Evolutionary conservation across 2,797 vertebrate species (phyloP).

Genomic region (Enteromius thamalakanensis): DNA sequence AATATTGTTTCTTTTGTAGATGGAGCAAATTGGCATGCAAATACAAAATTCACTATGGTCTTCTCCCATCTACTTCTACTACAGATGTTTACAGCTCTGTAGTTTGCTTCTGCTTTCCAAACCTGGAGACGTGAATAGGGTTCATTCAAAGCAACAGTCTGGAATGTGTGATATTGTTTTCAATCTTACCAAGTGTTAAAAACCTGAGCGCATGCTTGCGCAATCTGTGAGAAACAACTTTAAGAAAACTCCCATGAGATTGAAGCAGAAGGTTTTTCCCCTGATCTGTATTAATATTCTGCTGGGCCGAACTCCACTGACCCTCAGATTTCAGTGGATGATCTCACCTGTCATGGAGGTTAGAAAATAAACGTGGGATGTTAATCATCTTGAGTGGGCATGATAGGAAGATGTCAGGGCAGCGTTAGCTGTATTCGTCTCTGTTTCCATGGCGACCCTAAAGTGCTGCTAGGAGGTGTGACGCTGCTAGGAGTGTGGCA

Average conservation of each 20-base stretch:
- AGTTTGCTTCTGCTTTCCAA: background rate
- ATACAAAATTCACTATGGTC: background rate
- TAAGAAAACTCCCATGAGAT: background rate
- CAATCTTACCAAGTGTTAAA: background rate
- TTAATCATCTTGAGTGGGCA: constrained; percentile 49
- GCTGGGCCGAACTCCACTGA: background rate
- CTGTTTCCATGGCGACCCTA: constrained; percentile 81
- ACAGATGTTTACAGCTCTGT: background rate
- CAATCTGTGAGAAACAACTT: background rate
- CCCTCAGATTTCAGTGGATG: background rate
- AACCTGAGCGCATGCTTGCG: background rate
- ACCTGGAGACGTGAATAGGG: background rate
- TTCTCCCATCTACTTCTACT: background rate
- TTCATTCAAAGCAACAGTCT: background rate
- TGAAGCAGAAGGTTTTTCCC: background rate
- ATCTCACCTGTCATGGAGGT: background rate
- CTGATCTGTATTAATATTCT: background rate
- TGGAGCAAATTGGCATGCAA: background rate
- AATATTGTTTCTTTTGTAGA: background rate
- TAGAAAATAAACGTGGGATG: constrained; percentile 3
- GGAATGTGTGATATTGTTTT: background rate
- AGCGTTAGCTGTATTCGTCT: constrained; percentile 69
- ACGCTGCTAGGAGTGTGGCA: constrained; percentile 69
- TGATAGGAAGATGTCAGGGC: constrained; percentile 56
- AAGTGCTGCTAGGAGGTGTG: constrained; percentile 74